Conservation (phyloP, 37 sponge, comb jelly and placozoan species). For the Mnemiopsis leidyi region DNA sequence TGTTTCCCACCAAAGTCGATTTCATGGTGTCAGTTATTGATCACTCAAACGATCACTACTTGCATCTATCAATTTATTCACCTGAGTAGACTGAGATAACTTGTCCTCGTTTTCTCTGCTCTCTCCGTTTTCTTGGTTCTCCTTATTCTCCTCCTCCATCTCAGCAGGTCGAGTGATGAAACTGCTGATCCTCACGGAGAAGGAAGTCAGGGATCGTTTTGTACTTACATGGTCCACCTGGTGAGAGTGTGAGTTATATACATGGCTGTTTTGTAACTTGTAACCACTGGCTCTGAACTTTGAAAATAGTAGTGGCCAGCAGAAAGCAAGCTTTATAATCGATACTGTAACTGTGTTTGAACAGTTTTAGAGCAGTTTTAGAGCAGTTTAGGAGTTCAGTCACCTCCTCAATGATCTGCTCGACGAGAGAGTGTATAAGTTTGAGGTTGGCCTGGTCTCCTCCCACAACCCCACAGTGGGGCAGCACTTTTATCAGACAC, state of each 20-base stretch:
- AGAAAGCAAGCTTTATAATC: too few relatives aligned
- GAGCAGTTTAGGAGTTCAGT: too few relatives aligned
- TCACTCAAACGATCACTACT: too few relatives aligned
- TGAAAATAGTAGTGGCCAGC: too few relatives aligned
- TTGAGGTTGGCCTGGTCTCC: conserved; percentile 35
- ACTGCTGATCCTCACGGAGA: neutral
- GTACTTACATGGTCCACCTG: conserved; percentile 55
- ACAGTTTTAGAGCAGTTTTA: too few relatives aligned
- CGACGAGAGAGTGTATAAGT: conserved; percentile 7
- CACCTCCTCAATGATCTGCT: conserved; percentile 52
- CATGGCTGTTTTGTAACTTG: too few relatives aligned
- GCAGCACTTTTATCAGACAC: conserved; percentile 30
- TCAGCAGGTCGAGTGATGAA: neutral
- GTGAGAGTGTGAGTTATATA: neutral
- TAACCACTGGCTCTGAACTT: too few relatives aligned
- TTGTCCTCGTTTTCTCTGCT: neutral
- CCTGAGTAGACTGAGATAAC: neutral
- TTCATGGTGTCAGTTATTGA: too few relatives aligned
- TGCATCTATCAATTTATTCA: too few relatives aligned
- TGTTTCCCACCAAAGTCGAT: too few relatives aligned
- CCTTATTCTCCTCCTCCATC: neutral
- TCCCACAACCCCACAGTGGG: neutral
- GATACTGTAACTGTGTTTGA: too few relatives aligned
- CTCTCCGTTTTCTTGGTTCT: conserved; percentile 9
- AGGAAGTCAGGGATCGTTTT: conserved; percentile 11